phyloP scores from a whole-genome alignment of 2,113 vertebrate species.

The Murina feae region DNA sequence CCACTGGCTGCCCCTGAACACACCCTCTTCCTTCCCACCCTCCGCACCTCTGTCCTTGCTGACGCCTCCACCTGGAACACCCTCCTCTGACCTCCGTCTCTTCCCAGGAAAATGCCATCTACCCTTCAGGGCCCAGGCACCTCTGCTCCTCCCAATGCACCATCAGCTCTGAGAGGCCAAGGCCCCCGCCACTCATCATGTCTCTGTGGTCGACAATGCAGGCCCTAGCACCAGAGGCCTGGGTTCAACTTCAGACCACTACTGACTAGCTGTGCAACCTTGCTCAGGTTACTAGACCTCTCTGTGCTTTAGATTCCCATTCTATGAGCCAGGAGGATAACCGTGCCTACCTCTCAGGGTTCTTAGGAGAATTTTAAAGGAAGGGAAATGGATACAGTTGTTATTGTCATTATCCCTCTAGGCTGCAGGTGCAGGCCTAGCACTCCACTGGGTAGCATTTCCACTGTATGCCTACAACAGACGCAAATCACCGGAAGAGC shows the following conservation, averaged over 20 bases:
- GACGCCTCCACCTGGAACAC: no score
- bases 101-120: neutral
- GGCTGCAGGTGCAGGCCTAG: neutral
- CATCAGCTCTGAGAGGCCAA: neutral
- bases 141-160: neutral
- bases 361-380: neutral
- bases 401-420: neutral
- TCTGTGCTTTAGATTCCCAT: neutral
- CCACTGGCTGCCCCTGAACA: accelerated
- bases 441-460: accelerated
- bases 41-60: neutral
- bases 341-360: neutral
- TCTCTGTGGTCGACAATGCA: neutral
- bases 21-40: neutral
- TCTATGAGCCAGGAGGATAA: neutral
- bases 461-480: neutral
- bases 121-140: neutral
- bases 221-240: neutral
- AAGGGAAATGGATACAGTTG: neutral
- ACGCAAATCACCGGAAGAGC: neutral
- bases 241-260: neutral
- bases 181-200: neutral
- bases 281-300: neutral
- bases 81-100: neutral
- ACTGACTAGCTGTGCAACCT: neutral